phyloP scores from a whole-genome alignment of 1,140 invertebrate genomes.

The Ceratosolen solmsi region DNA sequence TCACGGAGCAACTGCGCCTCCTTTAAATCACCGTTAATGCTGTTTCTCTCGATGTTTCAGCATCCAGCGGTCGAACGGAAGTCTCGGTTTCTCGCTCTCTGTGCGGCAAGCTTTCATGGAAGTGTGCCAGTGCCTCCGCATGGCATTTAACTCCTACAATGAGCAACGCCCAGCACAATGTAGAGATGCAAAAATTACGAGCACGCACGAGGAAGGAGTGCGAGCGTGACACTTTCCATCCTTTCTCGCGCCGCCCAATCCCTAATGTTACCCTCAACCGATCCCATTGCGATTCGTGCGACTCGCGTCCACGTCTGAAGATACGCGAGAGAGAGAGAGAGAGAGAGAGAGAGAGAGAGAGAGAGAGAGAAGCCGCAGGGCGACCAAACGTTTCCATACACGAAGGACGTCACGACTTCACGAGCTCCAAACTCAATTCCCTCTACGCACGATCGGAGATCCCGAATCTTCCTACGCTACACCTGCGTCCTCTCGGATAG shows the following conservation, averaged over 20 bases:
- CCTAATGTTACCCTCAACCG: background rate
- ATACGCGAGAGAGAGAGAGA: background rate
- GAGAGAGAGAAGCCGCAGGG: background rate
- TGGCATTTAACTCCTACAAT: background rate
- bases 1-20: background rate
- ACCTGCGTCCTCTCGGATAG: conserved; percentile 5
- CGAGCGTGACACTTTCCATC: conserved; percentile 26
- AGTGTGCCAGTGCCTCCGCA: background rate
- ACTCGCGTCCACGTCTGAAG: background rate
- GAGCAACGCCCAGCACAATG: background rate
- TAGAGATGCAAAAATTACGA: background rate
- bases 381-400: background rate
- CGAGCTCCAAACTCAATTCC: background rate
- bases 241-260: background rate
- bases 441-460: background rate
- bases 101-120: background rate
- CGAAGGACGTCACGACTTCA: conserved; percentile 20
- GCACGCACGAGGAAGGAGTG: background rate
- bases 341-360: background rate
- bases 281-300: background rate
- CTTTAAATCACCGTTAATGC: background rate
- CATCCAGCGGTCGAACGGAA: background rate
- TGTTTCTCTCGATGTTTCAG: background rate
- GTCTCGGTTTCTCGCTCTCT: background rate
- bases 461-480: background rate